Evolutionary conservation across 2,113 vertebrate genomes (phyloP).

Genomic region (Brachirus orientalis): DNA sequence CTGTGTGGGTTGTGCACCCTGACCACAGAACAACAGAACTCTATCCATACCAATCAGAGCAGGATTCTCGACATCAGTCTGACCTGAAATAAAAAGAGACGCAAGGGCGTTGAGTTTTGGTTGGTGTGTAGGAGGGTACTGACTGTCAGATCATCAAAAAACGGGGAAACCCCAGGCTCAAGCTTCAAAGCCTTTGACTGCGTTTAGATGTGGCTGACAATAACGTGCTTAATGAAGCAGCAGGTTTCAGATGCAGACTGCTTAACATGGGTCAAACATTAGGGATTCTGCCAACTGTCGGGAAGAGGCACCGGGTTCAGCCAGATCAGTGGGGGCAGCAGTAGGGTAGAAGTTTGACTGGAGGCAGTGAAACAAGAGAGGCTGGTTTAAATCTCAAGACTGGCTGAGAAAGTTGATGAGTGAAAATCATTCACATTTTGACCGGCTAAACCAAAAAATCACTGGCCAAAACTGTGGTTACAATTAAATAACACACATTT

Average conservation of each 20-base stretch:
- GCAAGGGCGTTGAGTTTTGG: slow-evolving; percentile 6
- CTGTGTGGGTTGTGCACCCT: slow-evolving; percentile 41
- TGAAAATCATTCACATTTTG: slow-evolving; percentile 8
- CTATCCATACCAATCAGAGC: slow-evolving; percentile 62
- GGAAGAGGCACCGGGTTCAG: slow-evolving; percentile 12
- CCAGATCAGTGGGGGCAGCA: slow-evolving; percentile 9
- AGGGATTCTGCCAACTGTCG: slow-evolving; percentile 22
- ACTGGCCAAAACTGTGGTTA: background rate
- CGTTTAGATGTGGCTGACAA: slow-evolving; percentile 67
- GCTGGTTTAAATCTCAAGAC: slow-evolving; percentile 6
- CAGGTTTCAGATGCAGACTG: slow-evolving; percentile 35
- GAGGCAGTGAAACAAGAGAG: slow-evolving; percentile 19
- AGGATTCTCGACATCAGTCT: slow-evolving; percentile 72
- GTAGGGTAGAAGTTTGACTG: background rate
- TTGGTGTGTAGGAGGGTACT: slow-evolving; percentile 42
- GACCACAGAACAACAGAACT: slow-evolving; percentile 59
- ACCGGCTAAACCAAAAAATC: background rate
- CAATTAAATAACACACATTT: no score
- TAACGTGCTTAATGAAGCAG: slow-evolving; percentile 19
- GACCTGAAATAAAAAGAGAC: slow-evolving; percentile 37
- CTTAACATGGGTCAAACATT: slow-evolving; percentile 41
- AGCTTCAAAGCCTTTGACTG: slow-evolving; percentile 67
- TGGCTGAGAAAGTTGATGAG: background rate
- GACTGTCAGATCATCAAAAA: slow-evolving; percentile 64
- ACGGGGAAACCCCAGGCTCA: slow-evolving; percentile 69